Base-by-base conservation (phyloP, 1,140 invertebrate genomes). In the Neomicropteryx cornuta region DNA sequence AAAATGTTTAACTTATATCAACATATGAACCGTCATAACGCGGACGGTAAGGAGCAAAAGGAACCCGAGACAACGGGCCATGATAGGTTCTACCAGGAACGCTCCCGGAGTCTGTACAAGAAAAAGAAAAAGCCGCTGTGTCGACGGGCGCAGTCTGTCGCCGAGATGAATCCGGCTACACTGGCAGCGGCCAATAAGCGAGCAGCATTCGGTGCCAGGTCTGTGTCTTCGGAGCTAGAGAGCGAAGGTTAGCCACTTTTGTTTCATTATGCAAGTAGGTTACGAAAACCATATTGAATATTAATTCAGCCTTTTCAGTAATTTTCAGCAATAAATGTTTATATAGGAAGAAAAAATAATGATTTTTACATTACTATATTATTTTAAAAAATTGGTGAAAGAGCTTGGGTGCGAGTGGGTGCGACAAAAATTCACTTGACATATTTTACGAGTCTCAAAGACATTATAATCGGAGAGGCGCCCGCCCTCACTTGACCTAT, bases 1-100 rank as follows among this genome's bases (percentile, higher is more conserved):
- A 68, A 66, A 22, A 84, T 86, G 80, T 82, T 86, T 48, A 85
- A 83, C 47, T 62, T 84, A 16, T 85, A 85, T 55, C 79, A 83
- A 50, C 77, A 71, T 37, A 73, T 83, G 48, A 77, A 76, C 43
- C 71, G 76, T 45, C 69, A 71, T 30, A 71, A 73, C 20, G 70
- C 68, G n/a, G 71, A 72, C 14, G 73, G 72, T 6, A 66, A 71
- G 16, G 73, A 76, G n/a, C 65, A 66, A 21, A 70, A 71, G 41
- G 71, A 75, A 34, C 58, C 68, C 0, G 71, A 78, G 27, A 75
- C 78, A 2, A 85, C 79, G 3, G 81, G 82, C 2, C 82, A 85
- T 45, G 82, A 84, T 46, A 62, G 79, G 38, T 84, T 83, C 50
- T 83, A 79, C 47, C 77, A 81, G 49, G 75, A 79, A 27, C 63